Percentiles rank a stretch among this genome's conserved stretches.
These are phyloP conservation scores for Pomacea canaliculata DNA, from an alignment of 2,888 invertebrate genomes.

Conservation along the genomic window DNA sequence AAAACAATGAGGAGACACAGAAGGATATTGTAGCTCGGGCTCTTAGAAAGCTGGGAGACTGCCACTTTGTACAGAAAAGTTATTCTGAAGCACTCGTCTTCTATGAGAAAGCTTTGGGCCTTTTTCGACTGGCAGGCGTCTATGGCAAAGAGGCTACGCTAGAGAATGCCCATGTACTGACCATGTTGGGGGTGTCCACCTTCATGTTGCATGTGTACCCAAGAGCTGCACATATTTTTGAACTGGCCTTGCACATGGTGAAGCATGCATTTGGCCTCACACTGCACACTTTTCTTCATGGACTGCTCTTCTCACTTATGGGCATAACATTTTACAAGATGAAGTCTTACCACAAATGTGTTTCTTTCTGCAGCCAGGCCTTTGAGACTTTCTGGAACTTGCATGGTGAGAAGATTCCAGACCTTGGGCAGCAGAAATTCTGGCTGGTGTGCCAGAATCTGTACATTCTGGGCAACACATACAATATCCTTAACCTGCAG, in stretches of 20 bases:
- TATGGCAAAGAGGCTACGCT: conserved; percentile 57
- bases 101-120: conserved; percentile 63
- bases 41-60: conserved; percentile 64
- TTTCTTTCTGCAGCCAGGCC: conserved; percentile 64
- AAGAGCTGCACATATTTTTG: conserved; percentile 65
- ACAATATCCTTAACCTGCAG: conserved; percentile 61
- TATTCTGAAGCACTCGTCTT: conserved; percentile 62
- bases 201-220: conserved; percentile 67
- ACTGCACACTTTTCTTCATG: conserved; percentile 54
- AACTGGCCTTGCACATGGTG: conserved; percentile 64
- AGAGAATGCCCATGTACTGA: conserved; percentile 66
- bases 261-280: conserved; percentile 58
- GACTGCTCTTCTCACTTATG: conserved; percentile 62
- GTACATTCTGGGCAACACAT: conserved; percentile 66
- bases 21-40: conserved; percentile 57
- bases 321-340: conserved; percentile 65
- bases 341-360: conserved; percentile 66
- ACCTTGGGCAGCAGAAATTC: conserved; percentile 60
- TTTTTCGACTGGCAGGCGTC: conserved; percentile 54
- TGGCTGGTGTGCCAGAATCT: conserved; percentile 67
- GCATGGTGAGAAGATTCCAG: conserved; percentile 58
- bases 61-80: conserved; percentile 64
- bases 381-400: conserved; percentile 64
- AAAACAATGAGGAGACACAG: conserved; percentile 51
- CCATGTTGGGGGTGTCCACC: conserved; percentile 66